A percentile compares a stretch with the other conserved stretches of the same genome.
phyloP scores from a whole-genome alignment of 2,797 vertebrate genomes.

The Lepidocolaptes lacrymiger region DNA sequence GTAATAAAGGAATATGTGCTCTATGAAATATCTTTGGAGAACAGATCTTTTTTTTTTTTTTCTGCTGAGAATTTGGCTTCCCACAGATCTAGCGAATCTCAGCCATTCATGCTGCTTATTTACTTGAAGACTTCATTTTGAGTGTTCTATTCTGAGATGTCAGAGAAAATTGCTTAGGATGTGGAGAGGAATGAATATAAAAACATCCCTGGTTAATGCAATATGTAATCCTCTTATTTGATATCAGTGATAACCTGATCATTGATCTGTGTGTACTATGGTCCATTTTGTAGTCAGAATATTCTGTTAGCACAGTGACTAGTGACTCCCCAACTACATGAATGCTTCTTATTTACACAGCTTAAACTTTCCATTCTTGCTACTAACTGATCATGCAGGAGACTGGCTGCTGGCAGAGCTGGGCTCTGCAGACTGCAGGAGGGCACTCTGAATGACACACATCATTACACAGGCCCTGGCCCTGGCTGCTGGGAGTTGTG shows the following conservation, averaged over 20 bases:
- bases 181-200: neutral
- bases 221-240: neutral
- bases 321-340: neutral
- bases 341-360: neutral
- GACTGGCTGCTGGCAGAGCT: neutral
- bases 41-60: neutral
- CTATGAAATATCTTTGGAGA: neutral
- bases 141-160: neutral
- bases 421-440: neutral
- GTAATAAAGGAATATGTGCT: neutral
- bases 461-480: neutral
- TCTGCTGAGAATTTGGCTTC: neutral
- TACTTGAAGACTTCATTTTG: neutral
- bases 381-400: neutral
- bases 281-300: neutral
- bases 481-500: neutral
- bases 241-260: neutral
- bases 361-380: neutral
- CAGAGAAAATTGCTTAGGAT: neutral
- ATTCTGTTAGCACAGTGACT: neutral
- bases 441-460: neutral
- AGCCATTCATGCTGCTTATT: neutral
- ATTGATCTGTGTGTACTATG: neutral
- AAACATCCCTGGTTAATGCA: neutral
- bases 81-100: neutral